These are phyloP conservation scores for Leptopilina myrica DNA, from an alignment of 2,888 invertebrate genomes.

Conservation along the genomic window DNA sequence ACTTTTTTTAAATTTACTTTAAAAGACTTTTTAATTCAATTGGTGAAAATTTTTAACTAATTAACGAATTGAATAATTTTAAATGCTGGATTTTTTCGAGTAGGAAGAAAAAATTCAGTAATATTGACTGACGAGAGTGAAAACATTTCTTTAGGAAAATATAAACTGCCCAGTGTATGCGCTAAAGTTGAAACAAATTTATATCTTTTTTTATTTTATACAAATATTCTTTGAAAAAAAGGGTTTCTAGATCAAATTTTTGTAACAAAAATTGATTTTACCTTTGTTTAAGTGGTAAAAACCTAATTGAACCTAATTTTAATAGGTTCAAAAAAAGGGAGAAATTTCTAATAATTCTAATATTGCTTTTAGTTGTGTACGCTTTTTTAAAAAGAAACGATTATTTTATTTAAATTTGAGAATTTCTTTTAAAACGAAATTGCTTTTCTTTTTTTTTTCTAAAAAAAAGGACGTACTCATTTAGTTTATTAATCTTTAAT, in stretches of 20 bases:
- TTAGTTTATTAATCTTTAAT: conserved; percentile 9
- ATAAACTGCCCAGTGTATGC: conserved; percentile 2
- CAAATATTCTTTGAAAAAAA: not conserved
- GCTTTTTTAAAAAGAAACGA: not conserved
- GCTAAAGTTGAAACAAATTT: conserved; percentile 7
- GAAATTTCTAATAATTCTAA: not conserved
- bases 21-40: too few relatives aligned
- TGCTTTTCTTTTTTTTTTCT: not conserved
- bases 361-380: conserved; percentile 1
- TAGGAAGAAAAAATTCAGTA: too few relatives aligned
- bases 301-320: too few relatives aligned
- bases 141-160: not conserved
- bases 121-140: too few relatives aligned
- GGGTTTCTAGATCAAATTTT: too few relatives aligned
- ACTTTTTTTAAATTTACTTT: too few relatives aligned
- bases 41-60: too few relatives aligned
- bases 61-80: too few relatives aligned
- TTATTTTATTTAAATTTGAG: not conserved
- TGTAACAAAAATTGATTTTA: too few relatives aligned
- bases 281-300: too few relatives aligned
- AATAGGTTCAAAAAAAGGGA: too few relatives aligned
- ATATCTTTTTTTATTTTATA: not conserved
- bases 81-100: too few relatives aligned
- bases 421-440: conserved; percentile 1
- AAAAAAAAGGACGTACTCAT: not conserved